A percentile compares a stretch with the other conserved stretches of the same genome.
Evolutionary conservation across 2,888 invertebrate species (phyloP).

Genomic region (Cheilosia grossa): DNA sequence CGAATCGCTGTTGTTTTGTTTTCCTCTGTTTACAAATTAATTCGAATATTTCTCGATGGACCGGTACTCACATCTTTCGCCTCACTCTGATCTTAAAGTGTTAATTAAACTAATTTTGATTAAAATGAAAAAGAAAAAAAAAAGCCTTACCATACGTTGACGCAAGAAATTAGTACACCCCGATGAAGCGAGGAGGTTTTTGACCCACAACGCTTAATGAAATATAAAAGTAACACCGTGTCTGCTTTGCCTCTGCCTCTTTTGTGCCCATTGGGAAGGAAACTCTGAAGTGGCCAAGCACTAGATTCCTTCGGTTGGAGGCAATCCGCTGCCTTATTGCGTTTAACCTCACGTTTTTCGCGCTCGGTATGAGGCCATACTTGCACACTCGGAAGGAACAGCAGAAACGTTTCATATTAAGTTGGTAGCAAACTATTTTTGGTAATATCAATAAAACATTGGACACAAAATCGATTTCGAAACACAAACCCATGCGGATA

Average conservation of each 20-base stretch:
- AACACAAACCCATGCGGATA: slow-evolving; percentile 15
- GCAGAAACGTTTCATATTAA: slow-evolving; percentile 60
- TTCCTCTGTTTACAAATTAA: slow-evolving; percentile 25
- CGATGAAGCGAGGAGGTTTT: slow-evolving; percentile 54
- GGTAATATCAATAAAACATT: slow-evolving; percentile 74
- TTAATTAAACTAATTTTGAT: slow-evolving; percentile 74
- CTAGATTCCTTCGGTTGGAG: slow-evolving; percentile 25
- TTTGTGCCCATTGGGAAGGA: not conserved
- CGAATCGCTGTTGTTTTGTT: slow-evolving; percentile 20
- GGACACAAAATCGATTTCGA: slow-evolving; percentile 56
- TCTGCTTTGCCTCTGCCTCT: not conserved
- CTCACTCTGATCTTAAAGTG: slow-evolving; percentile 34
- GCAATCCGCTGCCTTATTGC: slow-evolving; percentile 28
- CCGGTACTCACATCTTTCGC: slow-evolving; percentile 34
- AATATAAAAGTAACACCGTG: slow-evolving; percentile 28
- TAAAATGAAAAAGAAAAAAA: slow-evolving; percentile 55
- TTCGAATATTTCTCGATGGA: slow-evolving; percentile 32
- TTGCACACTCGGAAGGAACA: slow-evolving; percentile 1
- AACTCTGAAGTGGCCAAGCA: not conserved
- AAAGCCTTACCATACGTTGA: slow-evolving; percentile 32
- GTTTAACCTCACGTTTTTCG: slow-evolving; percentile 63
- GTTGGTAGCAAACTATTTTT: slow-evolving; percentile 74
- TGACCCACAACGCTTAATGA: slow-evolving; percentile 54
- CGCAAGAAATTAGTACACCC: slow-evolving; percentile 38
- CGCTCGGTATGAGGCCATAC: slow-evolving; percentile 43